Conservation (phyloP, 1,140 invertebrate genomes). For the Theocolax elegans region DNA sequence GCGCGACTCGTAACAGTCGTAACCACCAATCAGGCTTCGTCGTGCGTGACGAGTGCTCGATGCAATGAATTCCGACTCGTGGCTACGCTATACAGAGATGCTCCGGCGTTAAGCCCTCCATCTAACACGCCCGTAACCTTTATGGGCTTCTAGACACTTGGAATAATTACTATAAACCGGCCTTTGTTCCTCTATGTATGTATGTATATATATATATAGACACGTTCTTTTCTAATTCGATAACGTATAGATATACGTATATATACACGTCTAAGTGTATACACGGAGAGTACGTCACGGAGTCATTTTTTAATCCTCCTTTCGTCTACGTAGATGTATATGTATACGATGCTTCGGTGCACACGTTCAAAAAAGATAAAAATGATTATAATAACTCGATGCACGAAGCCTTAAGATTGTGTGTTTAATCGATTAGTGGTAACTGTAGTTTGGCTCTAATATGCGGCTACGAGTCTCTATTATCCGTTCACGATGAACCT, state of each 20-base stretch:
- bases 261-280: too few relatives aligned
- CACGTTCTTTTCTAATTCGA: too few relatives aligned
- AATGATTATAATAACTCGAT: neutral
- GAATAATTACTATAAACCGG: slow-evolving; percentile 12
- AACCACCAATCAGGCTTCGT: too few relatives aligned
- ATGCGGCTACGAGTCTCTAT: neutral
- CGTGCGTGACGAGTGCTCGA: slow-evolving; percentile 17
- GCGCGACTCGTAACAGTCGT: too few relatives aligned
- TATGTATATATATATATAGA: neutral
- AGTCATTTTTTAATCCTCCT: too few relatives aligned
- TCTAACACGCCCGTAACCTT: neutral
- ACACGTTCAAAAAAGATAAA: neutral
- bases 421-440: slow-evolving; percentile 24
- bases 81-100: neutral
- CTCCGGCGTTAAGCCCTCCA: too few relatives aligned
- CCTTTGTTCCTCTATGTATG: neutral
- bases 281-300: neutral
- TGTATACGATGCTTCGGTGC: neutral
- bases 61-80: slow-evolving; percentile 22
- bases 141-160: neutral
- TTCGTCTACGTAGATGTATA: too few relatives aligned
- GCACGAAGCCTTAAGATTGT: neutral
- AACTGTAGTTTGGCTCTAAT: slow-evolving; percentile 16
- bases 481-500: slow-evolving; percentile 7
- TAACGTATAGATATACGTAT: neutral